Evolutionary conservation across 2,113 vertebrate genomes (phyloP).

Genomic region (Perccottus glenii): DNA sequence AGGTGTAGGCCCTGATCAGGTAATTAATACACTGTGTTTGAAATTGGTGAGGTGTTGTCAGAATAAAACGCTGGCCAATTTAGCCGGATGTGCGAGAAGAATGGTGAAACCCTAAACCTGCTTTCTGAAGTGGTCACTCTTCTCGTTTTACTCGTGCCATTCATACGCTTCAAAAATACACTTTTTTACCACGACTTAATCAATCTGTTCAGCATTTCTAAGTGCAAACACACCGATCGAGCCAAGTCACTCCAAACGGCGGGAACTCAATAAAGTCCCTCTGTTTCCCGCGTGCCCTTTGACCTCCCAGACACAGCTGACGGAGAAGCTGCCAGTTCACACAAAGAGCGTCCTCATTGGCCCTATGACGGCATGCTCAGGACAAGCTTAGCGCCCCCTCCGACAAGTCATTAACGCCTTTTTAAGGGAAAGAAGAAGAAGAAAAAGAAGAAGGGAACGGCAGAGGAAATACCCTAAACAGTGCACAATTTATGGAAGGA

Average conservation of each 20-base stretch:
- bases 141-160: neutral
- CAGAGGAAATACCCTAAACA: conserved; percentile 67
- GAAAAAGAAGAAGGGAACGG: conserved; percentile 28
- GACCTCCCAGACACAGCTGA: conserved; percentile 62
- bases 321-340: conserved; percentile 55
- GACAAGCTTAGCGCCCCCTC: conserved; percentile 50
- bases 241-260: conserved; percentile 35
- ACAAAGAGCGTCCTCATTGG: conserved; percentile 68
- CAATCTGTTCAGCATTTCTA: conserved; percentile 18
- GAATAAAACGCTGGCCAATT: conserved; percentile 71
- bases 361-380: conserved; percentile 56
- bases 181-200: conserved; percentile 11
- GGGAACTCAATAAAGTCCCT: conserved; percentile 37
- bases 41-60: conserved; percentile 79
- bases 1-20: conserved; percentile 85
- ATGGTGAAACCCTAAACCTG: neutral
- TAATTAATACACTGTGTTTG: conserved; percentile 85
- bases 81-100: conserved; percentile 9
- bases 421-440: conserved; percentile 43
- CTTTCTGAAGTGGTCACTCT: neutral
- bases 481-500: conserved; percentile 67
- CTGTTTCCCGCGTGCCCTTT: conserved; percentile 48
- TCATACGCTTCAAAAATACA: neutral
- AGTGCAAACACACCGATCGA: conserved; percentile 18
- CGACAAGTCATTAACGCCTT: conserved; percentile 44